Evolutionary conservation across 2,797 vertebrate genomes (phyloP).

Genomic region (Tapera naevia): DNA sequence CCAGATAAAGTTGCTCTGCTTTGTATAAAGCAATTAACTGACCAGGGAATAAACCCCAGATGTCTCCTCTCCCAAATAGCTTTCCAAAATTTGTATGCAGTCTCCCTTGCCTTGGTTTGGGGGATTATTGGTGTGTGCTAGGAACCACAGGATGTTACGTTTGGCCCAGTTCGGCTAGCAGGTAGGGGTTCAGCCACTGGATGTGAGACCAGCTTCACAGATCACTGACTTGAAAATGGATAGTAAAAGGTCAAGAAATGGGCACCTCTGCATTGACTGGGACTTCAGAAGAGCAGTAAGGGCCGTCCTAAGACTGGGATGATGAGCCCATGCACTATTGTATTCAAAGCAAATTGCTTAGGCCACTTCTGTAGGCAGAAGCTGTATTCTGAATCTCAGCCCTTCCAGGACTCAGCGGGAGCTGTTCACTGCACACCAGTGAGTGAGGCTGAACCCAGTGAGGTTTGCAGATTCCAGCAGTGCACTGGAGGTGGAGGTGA

Average conservation of each 20-base stretch:
- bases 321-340: neutral
- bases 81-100: neutral
- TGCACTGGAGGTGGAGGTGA: neutral
- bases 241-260: neutral
- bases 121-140: neutral
- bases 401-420: neutral
- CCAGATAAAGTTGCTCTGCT: neutral
- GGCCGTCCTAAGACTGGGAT: neutral
- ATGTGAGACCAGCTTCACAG: neutral
- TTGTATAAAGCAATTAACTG: neutral
- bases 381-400: neutral
- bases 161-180: neutral
- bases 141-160: neutral
- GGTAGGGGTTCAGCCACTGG: neutral
- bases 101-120: neutral
- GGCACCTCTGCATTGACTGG: neutral
- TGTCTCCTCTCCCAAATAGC: neutral
- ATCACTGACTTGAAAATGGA: neutral
- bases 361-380: neutral
- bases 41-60: neutral
- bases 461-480: neutral
- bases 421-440: neutral
- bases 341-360: neutral
- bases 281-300: neutral
- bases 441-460: neutral